Conservation (phyloP, 2,888 invertebrate genomes). For the Holacanthella duospinosa region DNA sequence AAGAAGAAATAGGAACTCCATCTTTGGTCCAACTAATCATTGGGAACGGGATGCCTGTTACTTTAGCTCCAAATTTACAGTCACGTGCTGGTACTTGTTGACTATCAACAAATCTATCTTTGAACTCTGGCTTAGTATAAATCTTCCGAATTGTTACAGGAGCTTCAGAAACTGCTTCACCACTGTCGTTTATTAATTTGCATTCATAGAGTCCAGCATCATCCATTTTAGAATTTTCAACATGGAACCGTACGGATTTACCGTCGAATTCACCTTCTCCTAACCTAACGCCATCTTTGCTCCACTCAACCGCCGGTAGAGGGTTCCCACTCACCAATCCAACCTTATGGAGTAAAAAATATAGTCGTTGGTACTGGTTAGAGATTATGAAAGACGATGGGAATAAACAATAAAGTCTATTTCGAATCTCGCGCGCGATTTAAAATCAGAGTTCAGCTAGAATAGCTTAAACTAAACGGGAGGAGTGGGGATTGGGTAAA, state of each 20-base stretch:
- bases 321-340: constrained; percentile 26
- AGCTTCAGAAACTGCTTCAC: constrained; percentile 53
- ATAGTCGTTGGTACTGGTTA: background rate
- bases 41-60: constrained; percentile 70
- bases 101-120: constrained; percentile 59
- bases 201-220: constrained; percentile 75
- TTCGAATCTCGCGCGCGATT: no score
- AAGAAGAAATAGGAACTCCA: constrained; percentile 57
- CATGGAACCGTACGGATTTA: constrained; percentile 8
- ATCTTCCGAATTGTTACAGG: constrained; percentile 66
- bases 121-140: constrained; percentile 67
- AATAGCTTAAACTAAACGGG: no score
- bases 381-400: background rate
- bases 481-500: no score
- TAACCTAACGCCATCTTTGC: constrained; percentile 8
- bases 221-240: constrained; percentile 21
- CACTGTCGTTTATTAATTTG: constrained; percentile 62
- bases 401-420: no score
- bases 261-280: constrained; percentile 17
- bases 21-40: constrained; percentile 80
- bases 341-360: constrained; percentile 15
- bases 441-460: no score
- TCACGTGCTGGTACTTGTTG: constrained; percentile 64
- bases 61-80: constrained; percentile 70
- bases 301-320: constrained; percentile 22